Conservation (phyloP, 2,113 vertebrate genomes). For the Cryptomyrus ogoouensis region DNA sequence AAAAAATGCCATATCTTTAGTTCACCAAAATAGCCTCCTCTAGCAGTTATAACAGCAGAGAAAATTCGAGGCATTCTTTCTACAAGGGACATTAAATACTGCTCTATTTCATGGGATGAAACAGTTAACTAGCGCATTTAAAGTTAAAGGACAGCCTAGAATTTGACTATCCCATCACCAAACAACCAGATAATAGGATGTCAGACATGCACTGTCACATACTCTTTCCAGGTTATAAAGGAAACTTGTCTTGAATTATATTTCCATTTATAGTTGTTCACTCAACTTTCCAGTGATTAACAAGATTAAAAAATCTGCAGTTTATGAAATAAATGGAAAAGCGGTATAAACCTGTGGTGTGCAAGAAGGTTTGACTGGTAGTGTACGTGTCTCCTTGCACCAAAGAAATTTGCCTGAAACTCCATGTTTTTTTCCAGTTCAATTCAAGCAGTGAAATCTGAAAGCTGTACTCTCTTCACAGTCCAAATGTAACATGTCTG, state of each 20-base stretch:
- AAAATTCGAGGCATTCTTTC: neutral
- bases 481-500: neutral
- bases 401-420: neutral
- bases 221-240: too few species aligned
- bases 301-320: neutral
- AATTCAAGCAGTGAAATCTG: neutral
- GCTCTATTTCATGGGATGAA: too few species aligned
- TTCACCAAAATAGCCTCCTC: neutral
- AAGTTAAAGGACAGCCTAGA: too few species aligned
- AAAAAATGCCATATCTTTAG: neutral
- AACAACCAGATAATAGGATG: too few species aligned
- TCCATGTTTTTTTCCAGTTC: neutral
- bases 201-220: too few species aligned
- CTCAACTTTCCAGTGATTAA: neutral
- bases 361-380: neutral
- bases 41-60: neutral
- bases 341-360: neutral
- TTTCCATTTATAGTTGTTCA: neutral
- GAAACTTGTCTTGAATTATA: too few species aligned
- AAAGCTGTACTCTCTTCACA: neutral
- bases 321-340: neutral
- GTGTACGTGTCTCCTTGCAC: neutral
- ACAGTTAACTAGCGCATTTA: too few species aligned
- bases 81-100: too few species aligned
- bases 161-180: too few species aligned